Conservation (phyloP, 1,140 invertebrate species). For the Diachasmimorpha longicaudata region DNA sequence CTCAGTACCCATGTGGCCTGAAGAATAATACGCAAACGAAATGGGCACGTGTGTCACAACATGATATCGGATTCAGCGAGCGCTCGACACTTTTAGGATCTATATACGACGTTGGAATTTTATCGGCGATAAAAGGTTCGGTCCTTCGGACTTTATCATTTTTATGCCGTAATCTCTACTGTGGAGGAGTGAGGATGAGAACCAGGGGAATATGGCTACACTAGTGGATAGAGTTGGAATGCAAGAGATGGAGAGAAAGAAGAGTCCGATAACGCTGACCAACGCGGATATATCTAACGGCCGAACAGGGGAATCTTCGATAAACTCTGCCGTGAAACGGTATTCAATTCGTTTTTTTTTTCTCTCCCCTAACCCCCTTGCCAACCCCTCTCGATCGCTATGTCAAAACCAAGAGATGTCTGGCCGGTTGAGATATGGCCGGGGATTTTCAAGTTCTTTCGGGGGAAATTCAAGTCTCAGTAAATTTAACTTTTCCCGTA, state of each 20-base stretch:
- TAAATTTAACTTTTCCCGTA: not conserved
- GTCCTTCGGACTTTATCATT: constrained; percentile 21
- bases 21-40: not conserved
- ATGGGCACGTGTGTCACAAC: not conserved
- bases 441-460: not conserved
- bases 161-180: constrained; percentile 21
- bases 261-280: constrained; percentile 20
- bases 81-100: constrained; percentile 7
- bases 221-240: constrained; percentile 8
- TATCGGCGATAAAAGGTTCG: constrained; percentile 22
- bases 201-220: not conserved
- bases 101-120: constrained; percentile 13
- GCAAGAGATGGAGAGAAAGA: constrained; percentile 1
- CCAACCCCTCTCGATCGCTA: not conserved
- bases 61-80: constrained; percentile 21
- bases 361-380: not conserved
- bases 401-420: not conserved
- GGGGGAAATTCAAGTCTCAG: not conserved
- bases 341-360: constrained; percentile 9
- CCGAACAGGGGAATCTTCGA: not conserved
- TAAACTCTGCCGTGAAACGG: not conserved
- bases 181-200: not conserved
- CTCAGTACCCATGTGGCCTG: not conserved
- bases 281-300: constrained; percentile 10
- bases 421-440: not conserved